These are phyloP conservation scores for Anomalospiza imberbis DNA, from an alignment of 2,797 vertebrate species.

Conservation along the genomic window DNA sequence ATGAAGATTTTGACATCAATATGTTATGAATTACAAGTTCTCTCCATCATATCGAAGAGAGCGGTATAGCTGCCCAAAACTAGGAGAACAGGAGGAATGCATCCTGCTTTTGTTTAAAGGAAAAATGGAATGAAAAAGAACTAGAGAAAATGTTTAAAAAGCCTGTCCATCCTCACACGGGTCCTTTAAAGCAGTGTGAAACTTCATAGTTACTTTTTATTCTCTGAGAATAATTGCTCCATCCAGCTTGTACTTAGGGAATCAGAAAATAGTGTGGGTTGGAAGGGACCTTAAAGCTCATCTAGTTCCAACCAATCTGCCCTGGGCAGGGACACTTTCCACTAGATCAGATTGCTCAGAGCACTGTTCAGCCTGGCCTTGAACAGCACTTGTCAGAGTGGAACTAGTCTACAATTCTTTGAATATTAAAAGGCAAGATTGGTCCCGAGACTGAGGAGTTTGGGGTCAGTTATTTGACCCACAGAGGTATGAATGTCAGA, in stretches of 20 bases:
- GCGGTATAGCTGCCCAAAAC: neutral
- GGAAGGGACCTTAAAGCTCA: neutral
- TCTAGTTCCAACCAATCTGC: neutral
- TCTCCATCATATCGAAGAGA: neutral
- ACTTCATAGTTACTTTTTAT: constrained; percentile 26
- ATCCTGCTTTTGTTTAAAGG: neutral
- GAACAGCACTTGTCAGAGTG: neutral
- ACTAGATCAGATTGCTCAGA: neutral
- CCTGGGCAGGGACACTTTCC: neutral
- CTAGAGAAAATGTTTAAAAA: neutral
- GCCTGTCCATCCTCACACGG: neutral
- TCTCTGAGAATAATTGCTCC: neutral
- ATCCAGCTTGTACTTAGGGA: neutral
- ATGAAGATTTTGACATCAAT: constrained; percentile 12
- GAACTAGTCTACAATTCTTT: neutral
- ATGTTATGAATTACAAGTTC: neutral
- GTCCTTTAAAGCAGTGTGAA: constrained; percentile 25
- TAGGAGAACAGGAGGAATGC: neutral
- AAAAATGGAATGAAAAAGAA: neutral
- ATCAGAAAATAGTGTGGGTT: neutral
- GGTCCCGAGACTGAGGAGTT: constrained; percentile 24
- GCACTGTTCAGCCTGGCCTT: neutral
- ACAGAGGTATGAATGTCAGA: constrained; percentile 35
- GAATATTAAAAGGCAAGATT: neutral
- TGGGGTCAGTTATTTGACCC: constrained; percentile 51